A percentile compares a stretch with the other conserved stretches of the same genome.
These are phyloP conservation scores for Saturnia japonica DNA, from an alignment of 2,888 invertebrate genomes.

Conservation along the genomic window DNA sequence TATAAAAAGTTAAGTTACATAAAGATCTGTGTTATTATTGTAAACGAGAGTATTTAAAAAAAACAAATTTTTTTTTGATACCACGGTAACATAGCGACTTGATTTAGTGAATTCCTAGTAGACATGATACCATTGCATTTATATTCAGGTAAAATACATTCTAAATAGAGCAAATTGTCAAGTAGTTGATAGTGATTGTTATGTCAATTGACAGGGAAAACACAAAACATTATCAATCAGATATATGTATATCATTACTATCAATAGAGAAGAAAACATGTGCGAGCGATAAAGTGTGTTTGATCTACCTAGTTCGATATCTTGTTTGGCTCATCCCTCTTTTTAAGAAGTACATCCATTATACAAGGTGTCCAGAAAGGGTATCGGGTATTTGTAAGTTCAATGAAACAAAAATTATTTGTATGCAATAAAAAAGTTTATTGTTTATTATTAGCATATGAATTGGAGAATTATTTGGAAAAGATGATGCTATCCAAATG, in stretches of 20 bases:
- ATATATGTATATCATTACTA: not conserved
- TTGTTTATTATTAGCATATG: too few relatives aligned
- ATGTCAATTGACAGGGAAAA: slow-evolving; percentile 9
- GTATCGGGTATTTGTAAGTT: too few relatives aligned
- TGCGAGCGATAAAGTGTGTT: not conserved
- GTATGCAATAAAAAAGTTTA: too few relatives aligned
- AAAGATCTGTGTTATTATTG: too few relatives aligned
- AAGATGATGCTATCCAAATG: too few relatives aligned
- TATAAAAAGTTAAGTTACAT: too few relatives aligned
- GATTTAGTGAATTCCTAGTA: not conserved
- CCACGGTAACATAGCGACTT: not conserved
- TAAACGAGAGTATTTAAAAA: too few relatives aligned
- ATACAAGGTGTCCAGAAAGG: too few relatives aligned
- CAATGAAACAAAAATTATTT: too few relatives aligned
- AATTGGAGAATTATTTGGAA: too few relatives aligned
- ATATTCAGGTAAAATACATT: not conserved
- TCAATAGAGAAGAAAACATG: not conserved
- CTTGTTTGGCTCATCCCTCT: not conserved
- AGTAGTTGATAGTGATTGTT: slow-evolving; percentile 14
- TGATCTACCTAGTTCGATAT: not conserved
- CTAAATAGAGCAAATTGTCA: not conserved
- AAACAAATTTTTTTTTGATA: not conserved
- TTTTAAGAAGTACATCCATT: not conserved
- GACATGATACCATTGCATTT: not conserved
- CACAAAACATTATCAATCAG: slow-evolving; percentile 1